Conservation (phyloP, 2,888 invertebrate species). For the Ceramica pisi region DNA sequence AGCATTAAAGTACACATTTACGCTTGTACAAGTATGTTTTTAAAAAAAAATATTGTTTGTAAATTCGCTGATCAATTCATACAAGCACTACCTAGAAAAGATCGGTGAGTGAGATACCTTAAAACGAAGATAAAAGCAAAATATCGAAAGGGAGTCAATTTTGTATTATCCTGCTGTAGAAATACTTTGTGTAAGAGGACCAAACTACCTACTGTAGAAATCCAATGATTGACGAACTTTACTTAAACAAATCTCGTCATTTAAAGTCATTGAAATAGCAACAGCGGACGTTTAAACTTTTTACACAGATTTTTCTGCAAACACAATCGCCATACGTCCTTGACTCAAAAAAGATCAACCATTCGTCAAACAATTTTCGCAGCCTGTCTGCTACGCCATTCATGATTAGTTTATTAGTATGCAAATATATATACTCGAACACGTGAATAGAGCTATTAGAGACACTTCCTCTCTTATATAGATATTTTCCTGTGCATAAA, state of each 20-base stretch:
- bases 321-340: slow-evolving; percentile 17
- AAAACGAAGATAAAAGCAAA: too few relatives aligned
- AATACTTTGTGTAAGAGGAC: too few relatives aligned
- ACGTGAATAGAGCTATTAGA: slow-evolving; percentile 12
- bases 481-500: slow-evolving; percentile 41
- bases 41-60: too few relatives aligned
- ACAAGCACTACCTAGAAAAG: too few relatives aligned
- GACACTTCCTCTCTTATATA: slow-evolving; percentile 34
- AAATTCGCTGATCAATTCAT: too few relatives aligned
- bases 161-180: too few relatives aligned
- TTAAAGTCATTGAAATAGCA: background rate
- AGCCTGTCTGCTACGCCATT: slow-evolving; percentile 27
- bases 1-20: too few relatives aligned
- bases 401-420: slow-evolving; percentile 28
- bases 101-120: too few relatives aligned
- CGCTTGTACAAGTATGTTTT: background rate
- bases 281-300: slow-evolving; percentile 18
- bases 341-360: slow-evolving; percentile 38
- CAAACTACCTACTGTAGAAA: background rate
- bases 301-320: slow-evolving; percentile 41
- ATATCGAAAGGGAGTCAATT: too few relatives aligned
- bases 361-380: slow-evolving; percentile 28
- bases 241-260: background rate
- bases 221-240: too few relatives aligned
- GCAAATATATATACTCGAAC: slow-evolving; percentile 25